These are phyloP conservation scores for Clupea harengus DNA, from an alignment of 2,113 vertebrate genomes.

Conservation along the genomic window DNA sequence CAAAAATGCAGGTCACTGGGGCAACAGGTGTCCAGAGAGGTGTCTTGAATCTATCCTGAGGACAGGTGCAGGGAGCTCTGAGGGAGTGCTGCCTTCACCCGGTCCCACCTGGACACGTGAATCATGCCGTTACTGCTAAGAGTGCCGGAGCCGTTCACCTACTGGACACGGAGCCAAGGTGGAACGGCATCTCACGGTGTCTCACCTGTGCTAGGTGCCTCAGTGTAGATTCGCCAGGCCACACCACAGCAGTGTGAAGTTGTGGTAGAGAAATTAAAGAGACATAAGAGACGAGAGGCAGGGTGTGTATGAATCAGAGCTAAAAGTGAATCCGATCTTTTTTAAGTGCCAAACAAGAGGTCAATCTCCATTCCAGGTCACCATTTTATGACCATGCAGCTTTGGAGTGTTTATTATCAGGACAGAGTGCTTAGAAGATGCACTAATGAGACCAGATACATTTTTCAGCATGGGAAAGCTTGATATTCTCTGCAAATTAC, in stretches of 20 bases:
- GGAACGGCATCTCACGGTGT: background rate
- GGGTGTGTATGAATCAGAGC: background rate
- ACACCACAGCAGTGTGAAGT: background rate
- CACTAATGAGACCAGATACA: background rate
- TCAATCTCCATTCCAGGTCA: background rate
- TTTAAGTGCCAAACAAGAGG: background rate
- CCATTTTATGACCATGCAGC: background rate
- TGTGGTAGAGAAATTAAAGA: background rate
- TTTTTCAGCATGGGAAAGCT: background rate
- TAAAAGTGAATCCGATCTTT: background rate
- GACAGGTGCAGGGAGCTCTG: slow-evolving; percentile 36
- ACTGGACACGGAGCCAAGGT: background rate
- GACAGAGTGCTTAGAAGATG: background rate
- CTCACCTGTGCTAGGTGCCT: background rate
- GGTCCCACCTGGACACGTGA: background rate
- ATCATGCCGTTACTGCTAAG: background rate
- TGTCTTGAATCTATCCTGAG: slow-evolving; percentile 23
- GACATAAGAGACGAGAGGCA: background rate
- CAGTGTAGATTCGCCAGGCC: background rate
- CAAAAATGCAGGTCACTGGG: slow-evolving; percentile 24
- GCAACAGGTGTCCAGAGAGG: slow-evolving; percentile 31
- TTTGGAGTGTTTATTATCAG: background rate
- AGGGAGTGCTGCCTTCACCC: slow-evolving; percentile 8
- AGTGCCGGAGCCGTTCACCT: background rate
- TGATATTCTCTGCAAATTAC: background rate